phyloP scores from a whole-genome alignment of 2,888 invertebrate genomes.

The Volucella bombylans region DNA sequence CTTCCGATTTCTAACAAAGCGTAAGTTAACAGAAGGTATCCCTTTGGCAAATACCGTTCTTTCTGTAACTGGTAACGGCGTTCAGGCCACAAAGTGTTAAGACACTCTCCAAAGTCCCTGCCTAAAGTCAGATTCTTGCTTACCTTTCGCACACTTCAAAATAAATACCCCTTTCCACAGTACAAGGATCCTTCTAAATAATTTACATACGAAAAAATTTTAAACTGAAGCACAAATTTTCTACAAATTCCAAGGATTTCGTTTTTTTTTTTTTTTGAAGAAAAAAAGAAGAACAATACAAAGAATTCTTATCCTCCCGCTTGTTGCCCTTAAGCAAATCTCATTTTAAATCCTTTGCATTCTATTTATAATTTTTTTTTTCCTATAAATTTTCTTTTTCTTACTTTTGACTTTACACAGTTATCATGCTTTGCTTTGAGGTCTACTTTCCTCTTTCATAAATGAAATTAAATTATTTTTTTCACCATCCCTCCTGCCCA shows the following conservation, averaged over 20 bases:
- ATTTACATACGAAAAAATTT: conserved; percentile 60
- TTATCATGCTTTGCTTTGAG: conserved; percentile 45
- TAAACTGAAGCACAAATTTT: conserved; percentile 41
- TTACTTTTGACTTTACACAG: conserved; percentile 37
- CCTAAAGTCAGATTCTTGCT: conserved; percentile 42
- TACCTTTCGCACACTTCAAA: conserved; percentile 34
- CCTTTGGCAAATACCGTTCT: conserved; percentile 7
- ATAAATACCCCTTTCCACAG: conserved; percentile 27
- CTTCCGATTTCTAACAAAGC: not conserved
- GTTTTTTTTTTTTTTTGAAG: conserved; percentile 15
- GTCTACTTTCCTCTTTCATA: conserved; percentile 29
- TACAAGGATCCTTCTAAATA: conserved; percentile 56
- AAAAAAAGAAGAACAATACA: conserved; percentile 18
- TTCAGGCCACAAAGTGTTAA: not conserved
- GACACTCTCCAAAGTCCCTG: conserved; percentile 16
- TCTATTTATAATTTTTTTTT: conserved; percentile 55
- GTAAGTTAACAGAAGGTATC: not conserved
- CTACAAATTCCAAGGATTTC: conserved; percentile 41
- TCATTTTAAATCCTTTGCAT: conserved; percentile 64
- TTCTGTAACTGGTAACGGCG: not conserved
- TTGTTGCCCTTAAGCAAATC: conserved; percentile 55
- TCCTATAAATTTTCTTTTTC: not conserved
- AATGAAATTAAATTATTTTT: conserved; percentile 54
- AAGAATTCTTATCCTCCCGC: conserved; percentile 57
- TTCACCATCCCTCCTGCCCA: not conserved